Evolutionary conservation across 2,113 vertebrate genomes (phyloP).

Genomic region (Abramis brama): DNA sequence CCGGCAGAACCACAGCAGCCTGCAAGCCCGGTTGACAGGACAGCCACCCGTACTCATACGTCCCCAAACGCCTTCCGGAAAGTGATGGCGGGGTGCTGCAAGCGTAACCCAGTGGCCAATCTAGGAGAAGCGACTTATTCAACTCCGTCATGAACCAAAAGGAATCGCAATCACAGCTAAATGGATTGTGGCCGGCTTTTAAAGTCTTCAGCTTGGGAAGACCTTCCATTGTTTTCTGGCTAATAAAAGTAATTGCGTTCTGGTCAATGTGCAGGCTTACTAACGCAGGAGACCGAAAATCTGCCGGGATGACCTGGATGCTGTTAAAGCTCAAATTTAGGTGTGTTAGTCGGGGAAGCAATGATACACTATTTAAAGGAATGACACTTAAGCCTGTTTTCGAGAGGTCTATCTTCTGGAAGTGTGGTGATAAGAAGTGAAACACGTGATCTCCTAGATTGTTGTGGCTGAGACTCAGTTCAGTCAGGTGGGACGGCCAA

Average conservation of each 20-base stretch:
- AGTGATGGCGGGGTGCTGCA: constrained; percentile 59
- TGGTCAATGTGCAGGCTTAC: constrained; percentile 62
- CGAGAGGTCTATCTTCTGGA: constrained; percentile 65
- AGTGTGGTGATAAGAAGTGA: constrained; percentile 61
- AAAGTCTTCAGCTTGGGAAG: constrained; percentile 57
- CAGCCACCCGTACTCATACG: constrained; percentile 55
- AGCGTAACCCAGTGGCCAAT: constrained; percentile 68
- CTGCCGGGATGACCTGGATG: constrained; percentile 60
- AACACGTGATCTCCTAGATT: constrained; percentile 66
- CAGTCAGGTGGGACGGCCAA: constrained; percentile 65
- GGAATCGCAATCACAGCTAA: constrained; percentile 68
- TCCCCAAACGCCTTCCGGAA: constrained; percentile 47
- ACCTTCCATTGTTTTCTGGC: constrained; percentile 49
- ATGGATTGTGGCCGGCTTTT: constrained; percentile 67
- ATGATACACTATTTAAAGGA: constrained; percentile 42
- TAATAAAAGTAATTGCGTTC: constrained; percentile 64
- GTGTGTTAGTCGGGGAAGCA: constrained; percentile 61
- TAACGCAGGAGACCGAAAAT: constrained; percentile 55
- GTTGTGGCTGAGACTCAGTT: constrained; percentile 66
- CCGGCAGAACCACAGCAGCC: constrained; percentile 49
- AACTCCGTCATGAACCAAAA: constrained; percentile 66
- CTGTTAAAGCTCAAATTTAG: constrained; percentile 66
- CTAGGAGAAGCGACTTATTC: constrained; percentile 66
- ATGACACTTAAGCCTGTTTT: constrained; percentile 68
- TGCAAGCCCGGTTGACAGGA: constrained; percentile 65